A percentile compares a stretch with the other conserved stretches of the same genome.
phyloP scores from a whole-genome alignment of 2,797 vertebrate genomes.

The Danio choprae region DNA sequence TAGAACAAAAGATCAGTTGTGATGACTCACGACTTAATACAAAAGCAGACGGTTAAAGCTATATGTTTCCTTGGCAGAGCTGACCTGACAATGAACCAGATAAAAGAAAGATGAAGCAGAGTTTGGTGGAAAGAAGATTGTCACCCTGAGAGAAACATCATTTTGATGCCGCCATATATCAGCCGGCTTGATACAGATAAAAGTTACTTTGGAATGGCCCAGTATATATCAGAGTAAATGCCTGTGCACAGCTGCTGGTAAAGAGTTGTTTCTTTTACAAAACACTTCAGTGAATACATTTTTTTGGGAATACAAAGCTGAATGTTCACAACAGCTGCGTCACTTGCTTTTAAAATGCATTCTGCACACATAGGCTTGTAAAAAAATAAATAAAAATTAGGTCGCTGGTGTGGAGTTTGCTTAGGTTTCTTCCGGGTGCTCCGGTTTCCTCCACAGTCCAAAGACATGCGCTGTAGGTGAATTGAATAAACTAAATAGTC shows the following conservation, averaged over 20 bases:
- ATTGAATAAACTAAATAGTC: too few species aligned
- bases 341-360: too few species aligned
- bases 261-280: constrained; percentile 12
- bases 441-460: too few species aligned
- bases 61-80: not conserved
- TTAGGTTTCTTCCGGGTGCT: too few species aligned
- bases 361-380: too few species aligned
- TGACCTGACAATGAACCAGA: constrained; percentile 4
- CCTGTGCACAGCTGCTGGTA: not conserved
- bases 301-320: not conserved
- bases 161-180: constrained; percentile 20
- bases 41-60: not conserved
- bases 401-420: too few species aligned
- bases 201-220: not conserved
- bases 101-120: not conserved
- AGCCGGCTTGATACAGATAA: not conserved
- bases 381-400: too few species aligned
- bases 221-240: not conserved
- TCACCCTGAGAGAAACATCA: constrained; percentile 3
- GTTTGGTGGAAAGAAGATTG: not conserved
- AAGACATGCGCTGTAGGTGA: too few species aligned
- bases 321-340: not conserved
- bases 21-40: not conserved
- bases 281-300: constrained; percentile 3
- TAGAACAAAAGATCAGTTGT: not conserved